These are phyloP conservation scores for Smittia aterrima DNA, from an alignment of 2,888 invertebrate species.

Conservation along the genomic window DNA sequence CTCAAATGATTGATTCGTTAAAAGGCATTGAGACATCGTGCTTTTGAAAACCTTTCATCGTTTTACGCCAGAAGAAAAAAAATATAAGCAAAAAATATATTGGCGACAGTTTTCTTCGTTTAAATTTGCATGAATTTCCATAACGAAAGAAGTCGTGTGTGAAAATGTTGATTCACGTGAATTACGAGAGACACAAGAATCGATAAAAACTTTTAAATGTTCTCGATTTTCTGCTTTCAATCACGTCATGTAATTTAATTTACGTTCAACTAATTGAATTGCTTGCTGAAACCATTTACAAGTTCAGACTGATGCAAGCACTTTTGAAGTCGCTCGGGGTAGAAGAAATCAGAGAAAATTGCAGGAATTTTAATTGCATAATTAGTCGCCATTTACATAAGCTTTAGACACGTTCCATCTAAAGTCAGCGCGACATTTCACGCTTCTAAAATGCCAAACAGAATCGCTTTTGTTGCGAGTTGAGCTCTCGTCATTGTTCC, in stretches of 20 bases:
- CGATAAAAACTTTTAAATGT: background rate
- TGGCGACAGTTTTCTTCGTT: background rate
- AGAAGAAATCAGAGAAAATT: background rate
- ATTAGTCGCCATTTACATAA: background rate
- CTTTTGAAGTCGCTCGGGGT: background rate
- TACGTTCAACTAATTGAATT: background rate
- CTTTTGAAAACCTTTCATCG: too few relatives aligned
- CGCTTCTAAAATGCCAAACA: too few relatives aligned
- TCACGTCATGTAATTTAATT: background rate
- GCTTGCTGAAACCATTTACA: background rate
- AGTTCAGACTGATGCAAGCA: background rate
- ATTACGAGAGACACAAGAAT: background rate
- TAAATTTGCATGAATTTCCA: background rate
- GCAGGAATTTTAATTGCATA: background rate
- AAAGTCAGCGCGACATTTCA: too few relatives aligned
- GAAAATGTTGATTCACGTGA: background rate
- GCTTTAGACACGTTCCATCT: too few relatives aligned
- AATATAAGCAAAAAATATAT: background rate
- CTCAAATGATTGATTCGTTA: conserved; percentile 12
- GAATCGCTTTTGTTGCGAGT: too few relatives aligned
- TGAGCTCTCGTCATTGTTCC: background rate
- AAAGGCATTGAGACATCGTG: conserved; percentile 11
- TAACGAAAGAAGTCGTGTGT: background rate
- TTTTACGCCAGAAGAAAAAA: too few relatives aligned
- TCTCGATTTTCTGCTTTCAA: background rate